Base-by-base conservation (phyloP, 2,888 invertebrate genomes). In the Cinara cedri region DNA sequence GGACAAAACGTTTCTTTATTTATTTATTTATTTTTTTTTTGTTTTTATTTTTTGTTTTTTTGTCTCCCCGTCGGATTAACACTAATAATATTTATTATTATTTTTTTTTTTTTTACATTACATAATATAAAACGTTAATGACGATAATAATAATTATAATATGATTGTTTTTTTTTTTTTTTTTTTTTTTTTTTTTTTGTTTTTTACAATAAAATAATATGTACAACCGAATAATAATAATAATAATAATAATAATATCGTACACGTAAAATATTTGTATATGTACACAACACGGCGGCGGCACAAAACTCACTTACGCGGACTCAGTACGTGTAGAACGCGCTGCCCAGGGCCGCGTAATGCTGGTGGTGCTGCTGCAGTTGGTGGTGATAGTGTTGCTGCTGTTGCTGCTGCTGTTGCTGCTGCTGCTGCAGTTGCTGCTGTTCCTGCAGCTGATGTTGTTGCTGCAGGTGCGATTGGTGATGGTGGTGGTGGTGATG, bases 291-390 rank as follows among this genome's bases (percentile, higher is more conserved):
- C 21, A 55, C 55, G 6, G 55, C 54, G 19, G 19, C 54, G 54
- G 19, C 54, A n/a, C 8, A 54, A 6, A 4, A 19, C n/a, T 14
- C 16, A 16, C 49, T 14, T 72, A 16, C 44, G 16, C 60, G 34
- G 34, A 6, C 6, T 34, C 44, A 76, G 49, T 72, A 72, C 49
- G 72, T 72, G 49, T 72, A 72, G 16, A 72, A 72, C 49, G 72
- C 72, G 34, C 72, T 62, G 13, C 72, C 72, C 1, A 72, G 21
- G 26, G 72, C 26, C 49, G 72, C 62, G 62, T 72, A 72, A 19
- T 72, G 72, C 44, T 51, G 51, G 24, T 14, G 65, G 54, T 24
- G 54, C 65, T 44, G 54, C 24, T 21, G 75, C 24, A 44, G 68
- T 19, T 55, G 70, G 13, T 71, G 42, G 11, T 71, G 55, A 14